phyloP scores from a whole-genome alignment of 2,797 vertebrate species.

The Enteromius viviparus region DNA sequence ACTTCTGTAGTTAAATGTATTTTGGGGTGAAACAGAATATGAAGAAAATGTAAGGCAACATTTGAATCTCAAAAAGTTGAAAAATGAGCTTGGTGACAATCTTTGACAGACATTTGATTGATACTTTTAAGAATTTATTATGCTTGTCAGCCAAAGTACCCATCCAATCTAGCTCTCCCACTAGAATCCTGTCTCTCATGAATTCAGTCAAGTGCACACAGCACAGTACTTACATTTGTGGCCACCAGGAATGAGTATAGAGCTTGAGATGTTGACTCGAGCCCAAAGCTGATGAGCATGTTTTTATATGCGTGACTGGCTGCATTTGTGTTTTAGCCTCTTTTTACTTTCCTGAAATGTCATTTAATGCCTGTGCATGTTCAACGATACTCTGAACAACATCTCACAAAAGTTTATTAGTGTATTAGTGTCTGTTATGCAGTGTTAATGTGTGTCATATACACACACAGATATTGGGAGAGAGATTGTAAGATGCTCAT shows the following conservation, averaged over 20 bases:
- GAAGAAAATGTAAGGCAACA: constrained; percentile 17
- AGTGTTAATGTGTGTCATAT: neutral
- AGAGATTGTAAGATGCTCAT: constrained; percentile 36
- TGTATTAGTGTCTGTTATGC: neutral
- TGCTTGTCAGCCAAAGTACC: constrained; percentile 34
- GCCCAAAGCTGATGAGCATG: constrained; percentile 31
- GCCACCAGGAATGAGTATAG: constrained; percentile 6
- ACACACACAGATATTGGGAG: constrained; percentile 15
- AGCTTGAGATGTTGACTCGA: constrained; percentile 23
- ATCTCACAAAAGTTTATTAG: neutral
- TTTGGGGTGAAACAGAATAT: neutral
- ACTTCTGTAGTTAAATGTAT: neutral
- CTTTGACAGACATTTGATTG: constrained; percentile 32
- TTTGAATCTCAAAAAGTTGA: neutral
- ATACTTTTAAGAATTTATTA: constrained; percentile 31
- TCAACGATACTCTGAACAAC: neutral
- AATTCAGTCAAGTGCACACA: constrained; percentile 35
- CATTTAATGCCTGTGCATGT: neutral
- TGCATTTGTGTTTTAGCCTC: neutral
- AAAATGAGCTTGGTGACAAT: constrained; percentile 4
- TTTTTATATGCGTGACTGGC: constrained; percentile 18
- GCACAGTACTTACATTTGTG: constrained; percentile 22
- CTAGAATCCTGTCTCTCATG: constrained; percentile 1
- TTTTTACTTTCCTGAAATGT: neutral
- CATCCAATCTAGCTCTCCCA: constrained; percentile 19